phyloP scores from a whole-genome alignment of 2,888 invertebrate species.

The Pollenia griseotomentosa region DNA sequence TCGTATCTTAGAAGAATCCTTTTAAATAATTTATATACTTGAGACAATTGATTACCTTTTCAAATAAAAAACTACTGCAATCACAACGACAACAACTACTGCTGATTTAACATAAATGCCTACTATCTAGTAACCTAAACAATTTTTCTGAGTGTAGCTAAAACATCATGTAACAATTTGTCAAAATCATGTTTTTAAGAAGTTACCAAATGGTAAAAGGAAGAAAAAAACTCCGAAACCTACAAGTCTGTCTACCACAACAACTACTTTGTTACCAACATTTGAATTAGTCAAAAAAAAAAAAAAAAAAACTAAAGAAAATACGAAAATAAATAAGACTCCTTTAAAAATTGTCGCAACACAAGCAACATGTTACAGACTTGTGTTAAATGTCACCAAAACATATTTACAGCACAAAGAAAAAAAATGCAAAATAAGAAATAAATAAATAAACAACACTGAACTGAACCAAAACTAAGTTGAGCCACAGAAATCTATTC shows the following conservation, averaged over 20 bases:
- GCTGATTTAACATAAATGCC: slow-evolving; percentile 41
- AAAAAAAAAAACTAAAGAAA: slow-evolving; percentile 26
- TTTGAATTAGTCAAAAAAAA: slow-evolving; percentile 35
- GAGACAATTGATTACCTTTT: slow-evolving; percentile 1
- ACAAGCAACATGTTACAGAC: slow-evolving; percentile 65
- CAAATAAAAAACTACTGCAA: slow-evolving; percentile 6
- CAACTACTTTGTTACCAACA: slow-evolving; percentile 70
- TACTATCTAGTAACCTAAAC: slow-evolving; percentile 43
- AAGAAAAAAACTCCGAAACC: slow-evolving; percentile 27
- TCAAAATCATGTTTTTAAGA: slow-evolving; percentile 75
- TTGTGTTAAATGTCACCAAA: slow-evolving; percentile 72
- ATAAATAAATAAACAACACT: slow-evolving; percentile 19
- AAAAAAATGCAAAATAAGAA: slow-evolving; percentile 44
- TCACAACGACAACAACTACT: slow-evolving; percentile 34
- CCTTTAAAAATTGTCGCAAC: slow-evolving; percentile 68
- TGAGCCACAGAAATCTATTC: slow-evolving; percentile 54
- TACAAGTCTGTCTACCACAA: slow-evolving; percentile 47
- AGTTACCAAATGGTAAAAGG: slow-evolving; percentile 58
- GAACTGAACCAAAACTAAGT: not conserved
- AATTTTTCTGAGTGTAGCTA: slow-evolving; percentile 68
- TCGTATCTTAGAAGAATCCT: too few relatives aligned
- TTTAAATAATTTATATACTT: not conserved
- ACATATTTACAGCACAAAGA: slow-evolving; percentile 70
- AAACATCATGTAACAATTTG: slow-evolving; percentile 80
- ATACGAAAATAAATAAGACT: slow-evolving; percentile 54